phyloP scores from a whole-genome alignment of 1,140 invertebrate genomes.

The Drosophila grimshawi region DNA sequence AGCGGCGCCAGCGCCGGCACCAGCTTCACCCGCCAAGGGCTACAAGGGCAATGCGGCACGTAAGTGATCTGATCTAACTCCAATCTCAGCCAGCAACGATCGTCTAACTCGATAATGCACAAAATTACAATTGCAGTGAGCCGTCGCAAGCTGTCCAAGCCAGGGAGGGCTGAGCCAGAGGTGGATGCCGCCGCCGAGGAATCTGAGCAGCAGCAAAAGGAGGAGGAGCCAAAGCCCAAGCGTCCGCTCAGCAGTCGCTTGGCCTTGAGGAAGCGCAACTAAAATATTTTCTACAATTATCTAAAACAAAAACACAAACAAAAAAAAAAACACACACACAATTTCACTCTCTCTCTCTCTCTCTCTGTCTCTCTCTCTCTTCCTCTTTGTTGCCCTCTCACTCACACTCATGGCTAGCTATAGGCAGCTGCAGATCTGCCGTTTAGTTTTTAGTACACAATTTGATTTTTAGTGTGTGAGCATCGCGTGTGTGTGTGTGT shows the following conservation, averaged over 20 bases:
- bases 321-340: slow-evolving; percentile 1
- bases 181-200: slow-evolving; percentile 75
- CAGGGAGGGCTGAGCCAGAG: slow-evolving; percentile 67
- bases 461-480: slow-evolving; percentile 47
- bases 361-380: neutral
- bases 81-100: neutral
- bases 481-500: slow-evolving; percentile 5
- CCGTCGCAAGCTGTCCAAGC: slow-evolving; percentile 75
- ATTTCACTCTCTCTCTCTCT: neutral
- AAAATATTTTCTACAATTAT: slow-evolving; percentile 19
- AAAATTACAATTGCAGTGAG: slow-evolving; percentile 47
- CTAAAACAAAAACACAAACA: neutral
- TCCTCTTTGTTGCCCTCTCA: neutral
- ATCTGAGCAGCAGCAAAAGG: slow-evolving; percentile 77
- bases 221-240: slow-evolving; percentile 77
- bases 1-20: slow-evolving; percentile 53
- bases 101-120: neutral
- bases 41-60: slow-evolving; percentile 76
- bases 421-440: slow-evolving; percentile 68
- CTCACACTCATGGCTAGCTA: slow-evolving; percentile 70
- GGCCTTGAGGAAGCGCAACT: slow-evolving; percentile 79
- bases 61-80: slow-evolving; percentile 44
- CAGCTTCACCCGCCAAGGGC: slow-evolving; percentile 58
- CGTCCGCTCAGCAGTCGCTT: slow-evolving; percentile 67
- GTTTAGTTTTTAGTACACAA: slow-evolving; percentile 78